phyloP scores from a whole-genome alignment of 2,113 vertebrate genomes.

The Dicaeum eximium region DNA sequence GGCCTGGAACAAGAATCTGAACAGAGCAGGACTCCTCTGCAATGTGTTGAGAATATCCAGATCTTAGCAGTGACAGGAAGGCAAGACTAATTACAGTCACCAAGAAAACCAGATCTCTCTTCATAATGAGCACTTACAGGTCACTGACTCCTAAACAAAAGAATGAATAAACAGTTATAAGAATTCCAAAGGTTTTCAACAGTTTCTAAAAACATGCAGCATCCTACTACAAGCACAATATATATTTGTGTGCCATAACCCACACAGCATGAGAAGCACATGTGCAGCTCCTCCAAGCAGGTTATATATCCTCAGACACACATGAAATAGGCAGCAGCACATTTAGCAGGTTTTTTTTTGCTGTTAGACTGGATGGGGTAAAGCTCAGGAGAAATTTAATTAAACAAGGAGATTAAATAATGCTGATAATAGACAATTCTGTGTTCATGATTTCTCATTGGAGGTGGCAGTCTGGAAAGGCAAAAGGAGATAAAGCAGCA shows the following conservation, averaged over 20 bases:
- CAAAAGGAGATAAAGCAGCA: not conserved
- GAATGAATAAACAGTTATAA: conserved; percentile 66
- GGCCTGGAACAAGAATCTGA: conserved; percentile 95
- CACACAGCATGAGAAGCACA: not conserved
- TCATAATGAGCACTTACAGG: conserved; percentile 78
- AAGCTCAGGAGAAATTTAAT: not conserved
- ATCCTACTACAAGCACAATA: not conserved
- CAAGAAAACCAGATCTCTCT: conserved; percentile 71
- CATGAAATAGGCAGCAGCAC: not conserved
- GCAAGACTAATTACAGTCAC: conserved; percentile 75
- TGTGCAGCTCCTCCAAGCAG: not conserved
- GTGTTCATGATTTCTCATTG: not conserved
- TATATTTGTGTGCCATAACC: not conserved
- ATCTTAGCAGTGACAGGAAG: conserved; percentile 75
- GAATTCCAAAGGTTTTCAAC: conserved; percentile 16
- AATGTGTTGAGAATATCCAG: conserved; percentile 79
- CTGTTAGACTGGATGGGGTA: not conserved
- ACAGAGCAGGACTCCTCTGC: conserved; percentile 90
- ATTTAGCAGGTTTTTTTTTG: not conserved
- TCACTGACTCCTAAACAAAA: conserved; percentile 68
- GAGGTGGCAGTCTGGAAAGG: not conserved
- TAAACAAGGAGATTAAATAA: not conserved
- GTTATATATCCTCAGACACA: not conserved
- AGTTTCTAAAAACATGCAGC: conserved; percentile 11
- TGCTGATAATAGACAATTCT: not conserved